Base-by-base conservation (phyloP, 2,888 invertebrate species). In the Polymixis lichenea region DNA sequence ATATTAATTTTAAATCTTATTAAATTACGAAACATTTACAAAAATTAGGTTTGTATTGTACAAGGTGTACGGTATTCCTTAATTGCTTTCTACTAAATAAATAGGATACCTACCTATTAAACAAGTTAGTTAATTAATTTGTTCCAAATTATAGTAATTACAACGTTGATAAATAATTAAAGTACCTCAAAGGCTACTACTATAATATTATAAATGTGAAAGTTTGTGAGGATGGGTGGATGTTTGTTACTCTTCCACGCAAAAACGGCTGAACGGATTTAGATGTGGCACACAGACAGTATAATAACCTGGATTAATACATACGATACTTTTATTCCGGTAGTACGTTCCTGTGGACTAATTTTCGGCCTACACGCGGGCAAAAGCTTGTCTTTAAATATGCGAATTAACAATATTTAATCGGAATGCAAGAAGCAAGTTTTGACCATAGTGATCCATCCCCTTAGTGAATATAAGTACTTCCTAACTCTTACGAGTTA, bases 81-180 rank as follows among this genome's bases (percentile, higher is more conserved):
- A 58, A 76, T 65, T 53, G 49, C 58, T 76, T 76, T 76, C 32
- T 77, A 60, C 13, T 60, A 53, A 32, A 51, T 49, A 0, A 43
- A 25, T 28, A 72, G n/a, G 7, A 55, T 46, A 70, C 22, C 22
- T n/a, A n/a, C 4, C 2, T 28, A 68, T 53, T 72, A 66, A 51
- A 65, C 38, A 65, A 32, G 55, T 28, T 65, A 62, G 11, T 51
- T 67, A 49, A 80, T 80, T 75, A 75, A 32, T 62, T 49, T 43
- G 51, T 58, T 46, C 19, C 43, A 53, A 68, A 53, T 19, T 28
- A 43, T 25, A 68, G 25, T 28, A 19, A 51, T 55, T 15, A 46
- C 22, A 65, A 46, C 13, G 25, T 28, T 28, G 22, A 82, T 53
- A 15, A 67, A 19, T 55, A 51, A 62, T 51, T 51, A 64, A 75